Evolutionary conservation across 1,140 invertebrate species (phyloP), one percentile per base, ranked within the genome.

Genomic region (Spodoptera litura): DNA sequence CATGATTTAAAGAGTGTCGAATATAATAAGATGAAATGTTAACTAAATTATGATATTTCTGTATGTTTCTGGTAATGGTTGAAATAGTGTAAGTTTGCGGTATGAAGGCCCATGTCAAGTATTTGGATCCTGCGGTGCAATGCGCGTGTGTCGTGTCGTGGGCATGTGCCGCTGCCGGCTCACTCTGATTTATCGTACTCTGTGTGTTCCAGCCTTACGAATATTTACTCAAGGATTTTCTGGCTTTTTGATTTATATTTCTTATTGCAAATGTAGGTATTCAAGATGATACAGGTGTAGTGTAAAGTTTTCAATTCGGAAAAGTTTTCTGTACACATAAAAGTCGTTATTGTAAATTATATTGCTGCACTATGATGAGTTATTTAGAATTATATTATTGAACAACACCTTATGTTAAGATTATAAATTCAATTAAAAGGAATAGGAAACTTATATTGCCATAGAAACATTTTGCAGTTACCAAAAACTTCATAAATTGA

Each of bases 161-260:
- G 38, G 73, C 73, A 80, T 13, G 38, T 61, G 79, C 15, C 66
- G 72, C 11, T 71, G 35, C 74, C 53, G 62, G 44, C 68, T 15
- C 51, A 59, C 56, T 9, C 53, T 79, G 78, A 79, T 79, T 79
- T 79, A 79, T 79, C 9, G 59, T 74, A 53, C 20, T 35, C 38
- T 44, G 38, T 64, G 31, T 2, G 68, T 72, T 72, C 66, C 68
- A 51, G 49, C 58, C 44, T 62, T 74, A 75, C 38, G 59, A 62
- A 75, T 75, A 62, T 75, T 75, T 75, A 62, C 72, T 62, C 44
- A 75, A 75, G 59, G 72, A 75, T 75, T 75, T 75, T 52, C 58
- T 51, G 35, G 38, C 38, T n/a, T 55, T 71, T 66, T 81, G 74
- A 79, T 81, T 81, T 74, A 75, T 78, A 55, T 51, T 79, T 55